Conservation (phyloP, 2,113 vertebrate species). For the Nestor notabilis region DNA sequence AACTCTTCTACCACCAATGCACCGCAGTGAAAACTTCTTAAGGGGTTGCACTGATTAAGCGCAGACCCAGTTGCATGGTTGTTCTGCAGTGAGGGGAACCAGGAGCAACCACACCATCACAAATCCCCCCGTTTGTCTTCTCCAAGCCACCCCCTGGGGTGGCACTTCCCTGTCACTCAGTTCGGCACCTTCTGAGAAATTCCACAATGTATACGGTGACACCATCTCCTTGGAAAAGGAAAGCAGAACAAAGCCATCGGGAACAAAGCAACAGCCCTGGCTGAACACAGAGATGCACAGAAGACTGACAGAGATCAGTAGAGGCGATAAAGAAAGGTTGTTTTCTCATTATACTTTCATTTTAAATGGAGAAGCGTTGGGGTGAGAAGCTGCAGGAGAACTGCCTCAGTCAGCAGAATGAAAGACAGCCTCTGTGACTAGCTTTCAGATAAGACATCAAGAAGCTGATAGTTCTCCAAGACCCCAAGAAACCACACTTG, state of each 20-base stretch:
- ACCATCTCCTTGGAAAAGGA: background rate
- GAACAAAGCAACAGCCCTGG: background rate
- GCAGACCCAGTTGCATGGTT: background rate
- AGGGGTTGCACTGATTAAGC: background rate
- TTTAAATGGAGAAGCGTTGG: background rate
- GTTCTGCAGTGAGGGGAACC: background rate
- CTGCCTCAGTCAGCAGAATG: slow-evolving; percentile 37
- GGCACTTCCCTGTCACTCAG: background rate
- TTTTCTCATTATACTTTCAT: slow-evolving; percentile 4
- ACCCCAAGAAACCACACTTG: slow-evolving; percentile 57
- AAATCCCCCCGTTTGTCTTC: background rate
- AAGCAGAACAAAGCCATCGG: background rate
- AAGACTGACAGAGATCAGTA: background rate
- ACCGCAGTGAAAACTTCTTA: background rate
- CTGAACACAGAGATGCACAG: background rate
- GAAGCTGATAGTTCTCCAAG: slow-evolving; percentile 60
- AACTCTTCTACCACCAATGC: background rate
- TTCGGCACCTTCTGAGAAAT: background rate
- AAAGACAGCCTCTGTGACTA: slow-evolving; percentile 27
- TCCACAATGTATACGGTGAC: background rate
- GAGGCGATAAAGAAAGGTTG: background rate
- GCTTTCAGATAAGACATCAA: slow-evolving; percentile 48
- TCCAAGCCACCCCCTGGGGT: background rate
- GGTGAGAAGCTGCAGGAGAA: slow-evolving; percentile 30
- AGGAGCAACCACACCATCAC: background rate